Percentiles rank a stretch among this genome's conserved stretches.
Conservation (phyloP, 2,113 vertebrate genomes). For the Orcinus orca region DNA sequence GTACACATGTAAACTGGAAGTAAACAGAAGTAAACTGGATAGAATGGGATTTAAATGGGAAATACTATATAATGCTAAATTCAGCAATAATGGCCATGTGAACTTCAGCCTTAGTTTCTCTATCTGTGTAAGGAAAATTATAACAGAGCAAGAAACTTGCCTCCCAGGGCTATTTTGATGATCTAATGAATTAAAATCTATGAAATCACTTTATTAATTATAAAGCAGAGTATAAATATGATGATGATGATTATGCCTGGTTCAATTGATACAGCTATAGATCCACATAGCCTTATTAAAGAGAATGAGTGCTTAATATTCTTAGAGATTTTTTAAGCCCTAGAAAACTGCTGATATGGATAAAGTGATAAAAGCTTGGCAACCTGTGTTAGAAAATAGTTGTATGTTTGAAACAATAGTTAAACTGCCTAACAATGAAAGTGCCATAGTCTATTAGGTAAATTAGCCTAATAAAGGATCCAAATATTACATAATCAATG, state of each 20-base stretch:
- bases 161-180: background rate
- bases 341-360: background rate
- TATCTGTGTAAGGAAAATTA: background rate
- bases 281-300: background rate
- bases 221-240: background rate
- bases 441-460: background rate
- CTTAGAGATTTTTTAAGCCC: background rate
- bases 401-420: background rate
- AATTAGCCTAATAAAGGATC: background rate
- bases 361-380: background rate
- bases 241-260: background rate
- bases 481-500: background rate
- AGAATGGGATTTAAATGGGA: background rate
- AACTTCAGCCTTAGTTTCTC: background rate
- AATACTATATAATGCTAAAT: background rate
- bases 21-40: background rate
- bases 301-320: background rate
- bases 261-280: background rate
- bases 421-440: background rate
- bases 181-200: background rate
- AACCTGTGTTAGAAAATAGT: background rate
- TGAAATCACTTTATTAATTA: background rate
- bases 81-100: background rate
- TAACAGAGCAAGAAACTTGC: background rate
- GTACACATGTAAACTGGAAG: background rate